These are phyloP conservation scores for Lates calcarifer DNA, from an alignment of 2,113 vertebrate genomes.

Conservation along the genomic window DNA sequence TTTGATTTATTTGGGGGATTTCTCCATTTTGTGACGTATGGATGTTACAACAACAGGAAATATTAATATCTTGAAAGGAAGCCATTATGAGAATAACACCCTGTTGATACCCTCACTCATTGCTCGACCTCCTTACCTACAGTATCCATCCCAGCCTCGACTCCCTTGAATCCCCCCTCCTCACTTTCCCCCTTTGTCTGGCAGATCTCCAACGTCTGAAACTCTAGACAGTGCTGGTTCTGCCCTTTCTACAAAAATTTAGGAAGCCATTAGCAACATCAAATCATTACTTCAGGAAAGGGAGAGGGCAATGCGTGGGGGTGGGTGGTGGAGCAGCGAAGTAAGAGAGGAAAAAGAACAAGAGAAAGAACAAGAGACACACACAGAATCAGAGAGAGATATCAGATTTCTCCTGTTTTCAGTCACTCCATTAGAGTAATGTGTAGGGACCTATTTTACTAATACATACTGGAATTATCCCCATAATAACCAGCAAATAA, in stretches of 20 bases:
- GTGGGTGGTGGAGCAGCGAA: background rate
- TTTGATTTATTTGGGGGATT: slow-evolving; percentile 61
- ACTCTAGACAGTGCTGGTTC: slow-evolving; percentile 89
- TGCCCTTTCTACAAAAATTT: slow-evolving; percentile 93
- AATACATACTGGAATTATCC: slow-evolving; percentile 82
- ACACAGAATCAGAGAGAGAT: slow-evolving; percentile 57
- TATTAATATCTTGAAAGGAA: slow-evolving; percentile 59
- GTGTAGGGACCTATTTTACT: slow-evolving; percentile 86
- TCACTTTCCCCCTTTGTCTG: slow-evolving; percentile 74
- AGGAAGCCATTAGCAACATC: slow-evolving; percentile 96
- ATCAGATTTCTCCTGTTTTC: slow-evolving; percentile 91
- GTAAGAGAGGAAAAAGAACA: slow-evolving; percentile 50
- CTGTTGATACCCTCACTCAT: slow-evolving; percentile 41
- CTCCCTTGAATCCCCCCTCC: slow-evolving; percentile 22
- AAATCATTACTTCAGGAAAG: slow-evolving; percentile 88
- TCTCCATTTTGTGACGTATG: slow-evolving; percentile 42
- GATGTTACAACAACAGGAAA: slow-evolving; percentile 55
- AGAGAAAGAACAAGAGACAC: slow-evolving; percentile 58
- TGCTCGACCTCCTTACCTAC: slow-evolving; percentile 63
- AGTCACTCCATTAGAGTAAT: slow-evolving; percentile 92
- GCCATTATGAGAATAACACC: slow-evolving; percentile 45
- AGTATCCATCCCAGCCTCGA: slow-evolving; percentile 31
- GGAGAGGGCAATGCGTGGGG: slow-evolving; percentile 35
- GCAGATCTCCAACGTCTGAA: slow-evolving; percentile 84
- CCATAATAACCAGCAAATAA: slow-evolving; percentile 76